A percentile compares a stretch with the other conserved stretches of the same genome.
Conservation (phyloP, 2,797 vertebrate species). For the Serranus cabrilla region DNA sequence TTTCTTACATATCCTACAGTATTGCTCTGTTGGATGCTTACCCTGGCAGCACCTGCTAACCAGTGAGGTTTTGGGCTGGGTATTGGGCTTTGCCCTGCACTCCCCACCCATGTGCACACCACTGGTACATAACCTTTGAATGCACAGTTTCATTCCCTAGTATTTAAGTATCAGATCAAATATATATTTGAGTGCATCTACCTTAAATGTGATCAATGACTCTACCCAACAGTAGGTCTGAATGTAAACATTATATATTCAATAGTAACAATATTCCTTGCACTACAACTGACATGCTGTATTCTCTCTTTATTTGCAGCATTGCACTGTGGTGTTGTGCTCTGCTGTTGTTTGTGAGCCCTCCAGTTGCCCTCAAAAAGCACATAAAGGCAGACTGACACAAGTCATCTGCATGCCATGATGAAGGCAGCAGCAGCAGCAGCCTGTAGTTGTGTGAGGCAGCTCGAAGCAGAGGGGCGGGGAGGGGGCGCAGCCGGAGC, state of each 20-base stretch:
- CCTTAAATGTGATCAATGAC: not conserved
- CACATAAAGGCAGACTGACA: constrained; percentile 36
- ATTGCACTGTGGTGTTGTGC: not conserved
- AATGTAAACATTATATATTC: not conserved
- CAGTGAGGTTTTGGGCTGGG: not conserved
- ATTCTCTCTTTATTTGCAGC: not conserved
- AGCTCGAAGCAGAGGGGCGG: constrained; percentile 56
- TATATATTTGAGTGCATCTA: not conserved
- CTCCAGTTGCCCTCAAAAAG: constrained; percentile 17
- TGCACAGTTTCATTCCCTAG: no score
- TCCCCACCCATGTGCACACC: not conserved
- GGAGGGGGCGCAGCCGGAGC: constrained; percentile 67
- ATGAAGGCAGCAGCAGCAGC: constrained; percentile 46
- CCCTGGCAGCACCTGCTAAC: not conserved
- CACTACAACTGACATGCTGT: not conserved
- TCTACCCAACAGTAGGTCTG: not conserved
- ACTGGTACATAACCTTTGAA: not conserved
- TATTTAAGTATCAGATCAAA: not conserved
- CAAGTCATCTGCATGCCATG: constrained; percentile 54
- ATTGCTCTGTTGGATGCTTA: not conserved
- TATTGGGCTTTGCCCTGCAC: not conserved
- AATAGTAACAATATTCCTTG: no score
- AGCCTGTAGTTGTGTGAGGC: constrained; percentile 54
- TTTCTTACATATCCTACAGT: not conserved
- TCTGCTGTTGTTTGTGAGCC: not conserved